Evolutionary conservation across 2,113 vertebrate genomes (phyloP).

Genomic region (Orthonyx spaldingii): DNA sequence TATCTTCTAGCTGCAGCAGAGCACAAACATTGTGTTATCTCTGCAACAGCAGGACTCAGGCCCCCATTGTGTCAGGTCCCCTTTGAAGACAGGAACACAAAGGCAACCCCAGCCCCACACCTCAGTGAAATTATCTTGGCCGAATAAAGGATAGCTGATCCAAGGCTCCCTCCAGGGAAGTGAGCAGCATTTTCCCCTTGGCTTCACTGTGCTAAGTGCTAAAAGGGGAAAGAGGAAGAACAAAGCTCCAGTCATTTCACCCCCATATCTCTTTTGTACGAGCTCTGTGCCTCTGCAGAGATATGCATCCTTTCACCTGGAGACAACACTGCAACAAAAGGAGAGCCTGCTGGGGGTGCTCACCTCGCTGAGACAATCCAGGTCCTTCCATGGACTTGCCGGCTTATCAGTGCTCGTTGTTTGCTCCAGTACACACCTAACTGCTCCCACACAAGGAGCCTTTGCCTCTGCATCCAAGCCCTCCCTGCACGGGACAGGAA

Average conservation of each 20-base stretch:
- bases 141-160: neutral
- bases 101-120: neutral
- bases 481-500: neutral
- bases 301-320: neutral
- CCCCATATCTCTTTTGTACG: neutral
- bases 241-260: neutral
- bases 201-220: neutral
- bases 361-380: neutral
- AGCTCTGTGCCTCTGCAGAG: neutral
- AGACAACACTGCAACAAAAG: neutral
- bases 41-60: neutral
- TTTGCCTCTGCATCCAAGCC: neutral
- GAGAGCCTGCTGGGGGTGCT: neutral
- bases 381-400: neutral
- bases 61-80: neutral
- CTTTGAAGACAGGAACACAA: slow-evolving; percentile 9
- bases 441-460: neutral
- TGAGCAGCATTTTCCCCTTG: neutral
- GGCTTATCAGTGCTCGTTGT: neutral
- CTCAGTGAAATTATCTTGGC: neutral
- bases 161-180: neutral
- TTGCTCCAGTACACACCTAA: neutral
- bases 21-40: neutral
- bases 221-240: neutral
- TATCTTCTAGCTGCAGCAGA: neutral